Conservation (phyloP, 2,797 vertebrate genomes). For the Centropyge bicolor region DNA sequence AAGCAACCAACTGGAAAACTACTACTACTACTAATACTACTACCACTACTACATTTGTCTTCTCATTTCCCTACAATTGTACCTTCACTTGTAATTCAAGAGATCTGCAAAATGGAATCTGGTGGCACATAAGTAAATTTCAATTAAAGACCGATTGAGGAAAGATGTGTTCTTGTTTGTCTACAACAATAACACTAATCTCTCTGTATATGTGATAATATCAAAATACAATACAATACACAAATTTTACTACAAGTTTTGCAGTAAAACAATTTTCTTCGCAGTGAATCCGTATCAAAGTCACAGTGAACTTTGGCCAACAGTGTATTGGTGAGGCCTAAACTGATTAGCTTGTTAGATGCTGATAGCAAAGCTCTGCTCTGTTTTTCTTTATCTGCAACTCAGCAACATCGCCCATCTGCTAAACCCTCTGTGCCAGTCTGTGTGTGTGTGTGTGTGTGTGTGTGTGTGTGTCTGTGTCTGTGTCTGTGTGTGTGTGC, state of each 20-base stretch:
- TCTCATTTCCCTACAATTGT: neutral
- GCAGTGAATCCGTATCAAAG: constrained; percentile 36
- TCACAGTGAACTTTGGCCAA: constrained; percentile 58
- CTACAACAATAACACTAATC: neutral
- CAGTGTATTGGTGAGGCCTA: constrained; percentile 63
- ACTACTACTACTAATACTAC: neutral
- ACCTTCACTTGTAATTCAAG: neutral
- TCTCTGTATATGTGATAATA: neutral
- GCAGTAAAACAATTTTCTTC: constrained; percentile 21
- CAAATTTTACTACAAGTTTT: neutral
- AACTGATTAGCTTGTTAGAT: constrained; percentile 79
- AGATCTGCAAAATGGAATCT: neutral
- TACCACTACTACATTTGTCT: neutral
- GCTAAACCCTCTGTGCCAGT: constrained; percentile 63
- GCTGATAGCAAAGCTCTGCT: constrained; percentile 72
- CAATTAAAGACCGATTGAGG: neutral
- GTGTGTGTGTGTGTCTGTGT: constrained; percentile 24
- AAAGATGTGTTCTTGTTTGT: neutral
- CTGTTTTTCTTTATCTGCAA: constrained; percentile 77
- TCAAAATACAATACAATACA: neutral
- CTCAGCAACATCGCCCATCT: constrained; percentile 72
- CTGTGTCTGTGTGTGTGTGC: constrained; percentile 15
- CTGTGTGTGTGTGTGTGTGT: constrained; percentile 19
- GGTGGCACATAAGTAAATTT: neutral
- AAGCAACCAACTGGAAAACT: neutral